Percentiles rank a stretch among this genome's conserved stretches.
These are phyloP conservation scores for Holocentrus rufus DNA, from an alignment of 2,797 vertebrate genomes.

Conservation along the genomic window DNA sequence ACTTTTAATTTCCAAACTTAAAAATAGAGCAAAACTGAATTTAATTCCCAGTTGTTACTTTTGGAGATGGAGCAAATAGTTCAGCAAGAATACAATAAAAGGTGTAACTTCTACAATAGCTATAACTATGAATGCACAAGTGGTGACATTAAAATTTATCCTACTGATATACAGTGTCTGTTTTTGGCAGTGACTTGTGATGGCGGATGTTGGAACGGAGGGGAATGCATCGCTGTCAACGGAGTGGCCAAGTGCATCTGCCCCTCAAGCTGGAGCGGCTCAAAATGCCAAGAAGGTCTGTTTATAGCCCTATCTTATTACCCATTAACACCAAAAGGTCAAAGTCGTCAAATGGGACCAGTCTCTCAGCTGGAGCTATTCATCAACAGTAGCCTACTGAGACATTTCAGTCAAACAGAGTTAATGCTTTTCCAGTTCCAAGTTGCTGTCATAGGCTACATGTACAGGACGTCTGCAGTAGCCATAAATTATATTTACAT, in stretches of 20 bases:
- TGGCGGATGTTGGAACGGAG: slow-evolving; percentile 88
- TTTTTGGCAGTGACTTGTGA: slow-evolving; percentile 83
- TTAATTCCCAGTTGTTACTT: too few relatives aligned
- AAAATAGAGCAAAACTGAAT: not conserved
- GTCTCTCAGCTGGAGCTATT: slow-evolving; percentile 34
- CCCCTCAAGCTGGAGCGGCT: slow-evolving; percentile 87
- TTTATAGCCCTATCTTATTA: slow-evolving; percentile 42
- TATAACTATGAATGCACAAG: not conserved
- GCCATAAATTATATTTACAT: not conserved
- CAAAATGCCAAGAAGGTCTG: slow-evolving; percentile 88
- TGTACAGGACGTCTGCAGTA: not conserved
- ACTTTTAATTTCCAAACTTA: too few relatives aligned
- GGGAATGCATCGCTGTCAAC: slow-evolving; percentile 85
- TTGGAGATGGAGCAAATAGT: not conserved
- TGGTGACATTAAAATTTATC: not conserved
- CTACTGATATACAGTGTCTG: not conserved
- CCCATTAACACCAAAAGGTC: slow-evolving; percentile 35
- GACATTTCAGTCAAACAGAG: not conserved
- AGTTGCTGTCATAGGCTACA: not conserved
- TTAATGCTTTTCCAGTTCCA: slow-evolving; percentile 13
- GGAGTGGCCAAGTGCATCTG: slow-evolving; percentile 87
- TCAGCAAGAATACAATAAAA: not conserved
- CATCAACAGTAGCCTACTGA: not conserved
- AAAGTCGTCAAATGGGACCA: slow-evolving; percentile 41
- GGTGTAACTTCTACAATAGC: not conserved